phyloP scores from a whole-genome alignment of 2,797 vertebrate genomes.

The Chromobotia macracanthus region DNA sequence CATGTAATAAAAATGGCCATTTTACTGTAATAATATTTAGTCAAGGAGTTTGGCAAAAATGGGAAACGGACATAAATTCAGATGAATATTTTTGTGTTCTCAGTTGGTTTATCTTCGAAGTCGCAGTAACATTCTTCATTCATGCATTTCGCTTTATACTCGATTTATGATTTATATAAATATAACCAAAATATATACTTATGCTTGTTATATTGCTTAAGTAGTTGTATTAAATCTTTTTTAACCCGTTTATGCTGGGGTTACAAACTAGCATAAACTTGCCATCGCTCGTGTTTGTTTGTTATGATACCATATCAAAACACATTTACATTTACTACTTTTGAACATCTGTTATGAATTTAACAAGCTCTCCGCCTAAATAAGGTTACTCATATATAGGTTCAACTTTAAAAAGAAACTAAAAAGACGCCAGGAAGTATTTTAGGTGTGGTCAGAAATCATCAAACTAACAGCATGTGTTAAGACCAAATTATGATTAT shows the following conservation, averaged over 20 bases:
- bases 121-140: neutral
- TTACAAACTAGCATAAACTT: neutral
- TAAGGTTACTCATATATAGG: neutral
- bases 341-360: neutral
- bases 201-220: neutral
- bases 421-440: neutral
- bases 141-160: neutral
- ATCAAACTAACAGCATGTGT: neutral
- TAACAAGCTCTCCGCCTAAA: neutral
- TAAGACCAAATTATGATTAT: neutral
- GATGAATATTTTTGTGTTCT: neutral
- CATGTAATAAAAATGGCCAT: neutral
- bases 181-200: neutral
- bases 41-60: neutral
- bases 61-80: neutral
- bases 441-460: constrained; percentile 30
- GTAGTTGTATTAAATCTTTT: neutral
- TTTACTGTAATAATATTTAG: neutral
- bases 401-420: neutral
- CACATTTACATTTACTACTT: neutral
- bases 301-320: neutral
- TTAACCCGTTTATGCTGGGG: no score
- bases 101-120: neutral
- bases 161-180: neutral
- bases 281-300: neutral